phyloP scores from a whole-genome alignment of 1,140 invertebrate species.

The Druon quercuslanigerum region DNA sequence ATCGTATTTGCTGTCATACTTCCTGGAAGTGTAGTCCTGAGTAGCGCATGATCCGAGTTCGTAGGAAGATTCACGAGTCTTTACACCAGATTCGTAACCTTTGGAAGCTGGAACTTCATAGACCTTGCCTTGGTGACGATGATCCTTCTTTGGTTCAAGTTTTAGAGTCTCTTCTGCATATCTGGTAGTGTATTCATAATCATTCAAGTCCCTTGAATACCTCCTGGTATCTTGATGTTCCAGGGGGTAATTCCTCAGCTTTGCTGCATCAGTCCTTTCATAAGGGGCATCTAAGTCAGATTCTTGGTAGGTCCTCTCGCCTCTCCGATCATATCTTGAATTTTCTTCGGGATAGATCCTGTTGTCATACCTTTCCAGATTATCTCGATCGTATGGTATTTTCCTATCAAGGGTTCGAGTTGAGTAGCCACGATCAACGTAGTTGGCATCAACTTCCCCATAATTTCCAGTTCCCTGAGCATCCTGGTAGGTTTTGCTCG shows the following conservation, averaged over 20 bases:
- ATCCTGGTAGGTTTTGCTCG: constrained; percentile 43
- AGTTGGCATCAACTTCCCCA: constrained; percentile 52
- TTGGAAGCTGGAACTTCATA: constrained; percentile 59
- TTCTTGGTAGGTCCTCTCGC: constrained; percentile 65
- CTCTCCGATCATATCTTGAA: constrained; percentile 62
- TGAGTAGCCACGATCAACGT: constrained; percentile 51
- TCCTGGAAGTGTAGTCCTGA: constrained; percentile 54
- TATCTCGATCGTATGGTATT: constrained; percentile 59
- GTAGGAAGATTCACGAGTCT: constrained; percentile 69
- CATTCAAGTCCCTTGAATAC: constrained; percentile 68
- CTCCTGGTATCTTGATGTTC: constrained; percentile 63
- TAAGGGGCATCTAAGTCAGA: constrained; percentile 71
- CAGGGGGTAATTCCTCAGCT: constrained; percentile 57
- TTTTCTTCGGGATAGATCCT: constrained; percentile 68
- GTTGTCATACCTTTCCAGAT: constrained; percentile 67
- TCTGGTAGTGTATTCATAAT: constrained; percentile 66
- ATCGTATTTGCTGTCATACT: constrained; percentile 53
- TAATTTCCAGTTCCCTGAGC: constrained; percentile 39
- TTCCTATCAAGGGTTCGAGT: constrained; percentile 65
- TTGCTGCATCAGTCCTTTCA: constrained; percentile 61
- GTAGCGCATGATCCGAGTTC: constrained; percentile 58
- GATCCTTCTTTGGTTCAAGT: constrained; percentile 69
- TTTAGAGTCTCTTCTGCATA: constrained; percentile 71
- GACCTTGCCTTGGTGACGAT: constrained; percentile 49
- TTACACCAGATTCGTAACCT: constrained; percentile 71